Evolutionary conservation across 1,140 invertebrate species (phyloP), one percentile per base, ranked within the genome.

Genomic region (Macrocentrus cingulum): DNA sequence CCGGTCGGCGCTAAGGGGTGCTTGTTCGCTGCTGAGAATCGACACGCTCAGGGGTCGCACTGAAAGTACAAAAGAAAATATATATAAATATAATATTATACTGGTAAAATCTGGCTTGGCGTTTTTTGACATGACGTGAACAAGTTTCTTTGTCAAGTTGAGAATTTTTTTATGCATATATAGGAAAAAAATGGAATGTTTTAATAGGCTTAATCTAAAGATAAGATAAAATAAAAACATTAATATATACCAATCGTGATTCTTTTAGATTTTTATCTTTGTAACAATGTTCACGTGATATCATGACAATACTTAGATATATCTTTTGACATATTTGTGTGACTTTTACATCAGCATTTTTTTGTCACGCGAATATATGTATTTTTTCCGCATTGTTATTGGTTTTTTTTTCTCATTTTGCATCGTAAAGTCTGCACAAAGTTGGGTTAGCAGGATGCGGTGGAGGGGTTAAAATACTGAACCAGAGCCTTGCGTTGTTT

Each of bases 11-110:
- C 91, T 92, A 18, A 95, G 82, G 0, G 91, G 90, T 8, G 74
- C 67, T 61, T 91, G 85, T 62, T 90, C 87, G 58, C 85, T 87
- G 64, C 85, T 88, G 54, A 90, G 75, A 66, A 94, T 91, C 67
- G 87, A 85, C 41, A 91, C 89, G 48, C 82, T 83, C 49, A 92
- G 68, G 13, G 91, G 91, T 55, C 86, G 84, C 67, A 94, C 91
- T 94, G 83, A 56, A 60, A 61, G n/a, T 53, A 49, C n/a, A 45
- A 36, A 32, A 32, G 25, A 29, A 41, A 45, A 37, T 42, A 52
- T n/a, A 52, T 16, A 52, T 22, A 22, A 19, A 6, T 4, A 44
- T 16, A 18, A 19, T 19, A 20, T 15, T 11, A 1, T 11, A 34
- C 29, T 11, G 29, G 29, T 6, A 34, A 34, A 34, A 34, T 34